These are phyloP conservation scores for Hirundo rustica DNA, from an alignment of 2,797 vertebrate genomes.

Conservation along the genomic window DNA sequence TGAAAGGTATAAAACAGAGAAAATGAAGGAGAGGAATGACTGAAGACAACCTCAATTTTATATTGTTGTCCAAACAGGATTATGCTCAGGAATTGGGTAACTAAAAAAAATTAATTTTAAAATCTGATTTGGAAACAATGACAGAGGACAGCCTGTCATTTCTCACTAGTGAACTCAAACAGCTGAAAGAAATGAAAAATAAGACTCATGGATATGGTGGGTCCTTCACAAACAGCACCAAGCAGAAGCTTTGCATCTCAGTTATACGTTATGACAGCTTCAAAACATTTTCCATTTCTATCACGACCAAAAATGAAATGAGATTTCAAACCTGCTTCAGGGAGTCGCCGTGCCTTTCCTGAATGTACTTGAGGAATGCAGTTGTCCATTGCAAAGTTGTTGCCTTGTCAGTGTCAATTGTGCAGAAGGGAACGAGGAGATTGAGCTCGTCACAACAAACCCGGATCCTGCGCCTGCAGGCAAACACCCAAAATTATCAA, in stretches of 20 bases:
- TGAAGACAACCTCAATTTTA: not conserved
- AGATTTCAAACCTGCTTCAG: constrained; percentile 83
- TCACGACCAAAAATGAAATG: not conserved
- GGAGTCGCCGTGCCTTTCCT: constrained; percentile 83
- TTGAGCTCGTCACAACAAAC: constrained; percentile 93
- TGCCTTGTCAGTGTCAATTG: constrained; percentile 87
- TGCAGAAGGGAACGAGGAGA: constrained; percentile 89
- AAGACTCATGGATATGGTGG: not conserved
- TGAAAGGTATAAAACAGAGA: not conserved
- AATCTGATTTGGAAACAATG: not conserved
- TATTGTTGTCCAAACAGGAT: not conserved
- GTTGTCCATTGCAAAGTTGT: constrained; percentile 91
- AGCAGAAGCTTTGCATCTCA: not conserved
- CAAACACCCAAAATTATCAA: not conserved
- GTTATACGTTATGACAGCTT: accelerated
- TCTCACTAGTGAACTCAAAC: not conserved
- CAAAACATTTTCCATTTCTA: not conserved
- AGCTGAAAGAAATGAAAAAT: not conserved
- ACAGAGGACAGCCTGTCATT: not conserved
- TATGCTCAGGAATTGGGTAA: not conserved
- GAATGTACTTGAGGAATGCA: constrained; percentile 88
- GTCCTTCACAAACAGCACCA: not conserved
- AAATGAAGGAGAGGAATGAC: not conserved
- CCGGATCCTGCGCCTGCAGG: constrained; percentile 87
- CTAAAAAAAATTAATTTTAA: not conserved